A percentile compares a stretch with the other conserved stretches of the same genome.
Evolutionary conservation across 2,888 invertebrate genomes (phyloP).

Genomic region (Chrysolina oricalcia): DNA sequence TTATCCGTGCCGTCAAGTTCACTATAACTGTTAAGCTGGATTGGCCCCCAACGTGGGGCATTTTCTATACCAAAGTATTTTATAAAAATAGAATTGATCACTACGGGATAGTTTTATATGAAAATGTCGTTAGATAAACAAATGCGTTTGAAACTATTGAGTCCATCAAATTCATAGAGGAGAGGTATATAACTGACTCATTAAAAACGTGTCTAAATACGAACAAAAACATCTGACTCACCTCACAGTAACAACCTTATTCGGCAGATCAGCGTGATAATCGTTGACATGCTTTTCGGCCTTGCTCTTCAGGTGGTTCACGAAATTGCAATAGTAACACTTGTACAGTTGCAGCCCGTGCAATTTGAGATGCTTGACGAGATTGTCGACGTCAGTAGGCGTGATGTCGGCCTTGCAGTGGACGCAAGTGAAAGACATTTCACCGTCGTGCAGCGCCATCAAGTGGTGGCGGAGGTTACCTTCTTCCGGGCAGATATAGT

Average conservation of each 20-base stretch:
- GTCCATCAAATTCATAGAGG: too few species aligned
- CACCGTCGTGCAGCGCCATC: conserved; percentile 80
- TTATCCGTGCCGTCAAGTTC: too few species aligned
- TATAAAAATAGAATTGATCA: too few species aligned
- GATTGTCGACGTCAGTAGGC: conserved; percentile 64
- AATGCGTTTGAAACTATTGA: too few species aligned
- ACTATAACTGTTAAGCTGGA: too few species aligned
- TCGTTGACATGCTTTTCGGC: conserved; percentile 81
- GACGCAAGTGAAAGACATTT: conserved; percentile 75
- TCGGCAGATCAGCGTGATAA: conserved; percentile 74
- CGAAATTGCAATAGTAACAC: conserved; percentile 80
- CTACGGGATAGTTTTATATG: too few species aligned
- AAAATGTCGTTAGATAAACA: too few species aligned
- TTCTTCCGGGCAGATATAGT: conserved; percentile 82
- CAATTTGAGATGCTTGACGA: conserved; percentile 83
- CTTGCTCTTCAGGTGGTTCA: conserved; percentile 77
- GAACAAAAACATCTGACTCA: conserved; percentile 57
- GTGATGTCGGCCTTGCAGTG: conserved; percentile 80
- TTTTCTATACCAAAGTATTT: not conserved
- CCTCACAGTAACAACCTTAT: conserved; percentile 72
- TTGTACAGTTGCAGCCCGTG: conserved; percentile 84
- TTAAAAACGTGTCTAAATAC: too few species aligned
- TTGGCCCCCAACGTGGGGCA: not conserved
- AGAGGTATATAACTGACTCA: too few species aligned
- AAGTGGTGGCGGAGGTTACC: conserved; percentile 82